Conservation (phyloP, 2,888 invertebrate species). For the Temnothorax ravouxi region DNA sequence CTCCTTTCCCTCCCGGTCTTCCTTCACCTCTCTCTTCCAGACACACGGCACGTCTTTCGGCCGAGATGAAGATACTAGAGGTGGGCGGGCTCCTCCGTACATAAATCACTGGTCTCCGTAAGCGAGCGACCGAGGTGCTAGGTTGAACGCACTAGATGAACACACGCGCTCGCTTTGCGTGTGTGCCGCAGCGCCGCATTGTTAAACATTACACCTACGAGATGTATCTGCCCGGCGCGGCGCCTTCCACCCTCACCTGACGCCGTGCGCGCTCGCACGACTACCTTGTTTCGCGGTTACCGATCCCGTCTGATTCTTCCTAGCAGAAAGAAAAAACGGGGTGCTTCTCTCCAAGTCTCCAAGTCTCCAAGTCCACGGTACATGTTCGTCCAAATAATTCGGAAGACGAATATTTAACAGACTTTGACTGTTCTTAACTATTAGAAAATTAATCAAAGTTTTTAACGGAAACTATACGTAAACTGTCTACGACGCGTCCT, state of each 20-base stretch:
- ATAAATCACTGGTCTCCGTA: slow-evolving; percentile 81
- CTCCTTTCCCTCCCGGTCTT: background rate
- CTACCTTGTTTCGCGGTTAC: slow-evolving; percentile 43
- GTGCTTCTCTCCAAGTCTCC: background rate
- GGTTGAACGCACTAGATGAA: slow-evolving; percentile 75
- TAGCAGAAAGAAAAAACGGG: background rate
- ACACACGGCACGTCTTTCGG: slow-evolving; percentile 77
- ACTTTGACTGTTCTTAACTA: background rate
- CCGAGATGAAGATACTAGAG: slow-evolving; percentile 84
- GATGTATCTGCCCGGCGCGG: slow-evolving; percentile 61
- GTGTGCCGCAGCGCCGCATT: slow-evolving; percentile 64
- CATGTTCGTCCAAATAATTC: background rate
- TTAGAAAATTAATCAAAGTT: background rate
- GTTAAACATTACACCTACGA: slow-evolving; percentile 74
- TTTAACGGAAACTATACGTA: background rate
- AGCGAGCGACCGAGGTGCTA: slow-evolving; percentile 81
- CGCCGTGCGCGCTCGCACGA: slow-evolving; percentile 39
- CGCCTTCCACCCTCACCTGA: slow-evolving; percentile 53
- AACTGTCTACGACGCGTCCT: background rate
- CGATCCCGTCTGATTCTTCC: slow-evolving; percentile 28
- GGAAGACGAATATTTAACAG: background rate
- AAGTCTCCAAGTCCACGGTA: background rate
- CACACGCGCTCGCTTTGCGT: slow-evolving; percentile 53
- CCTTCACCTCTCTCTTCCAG: slow-evolving; percentile 45
- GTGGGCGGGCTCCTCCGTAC: slow-evolving; percentile 80